A percentile compares a stretch with the other conserved stretches of the same genome.
Conservation (phyloP, 92 coral and sea anemone species). For the Porites cylindrica region DNA sequence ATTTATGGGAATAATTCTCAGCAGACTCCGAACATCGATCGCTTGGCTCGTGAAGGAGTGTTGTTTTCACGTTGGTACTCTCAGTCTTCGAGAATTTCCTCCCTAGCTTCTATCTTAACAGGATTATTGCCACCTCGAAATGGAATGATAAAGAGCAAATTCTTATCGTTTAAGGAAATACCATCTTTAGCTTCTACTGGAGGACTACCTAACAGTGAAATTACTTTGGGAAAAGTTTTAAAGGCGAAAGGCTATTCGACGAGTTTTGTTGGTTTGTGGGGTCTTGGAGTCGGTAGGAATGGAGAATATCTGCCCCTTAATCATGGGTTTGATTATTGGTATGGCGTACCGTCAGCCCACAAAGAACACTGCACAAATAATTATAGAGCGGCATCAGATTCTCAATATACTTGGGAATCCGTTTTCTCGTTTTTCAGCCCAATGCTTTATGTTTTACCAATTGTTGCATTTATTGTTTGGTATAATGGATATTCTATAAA, state of each 20-base stretch:
- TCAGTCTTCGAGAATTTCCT: constrained; percentile 79
- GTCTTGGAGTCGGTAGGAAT: constrained; percentile 83
- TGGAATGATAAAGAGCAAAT: constrained; percentile 91
- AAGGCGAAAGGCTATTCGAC: constrained; percentile 68
- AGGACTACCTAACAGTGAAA: constrained; percentile 78
- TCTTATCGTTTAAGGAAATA: constrained; percentile 79
- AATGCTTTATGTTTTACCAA: constrained; percentile 28
- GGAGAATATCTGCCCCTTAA: constrained; percentile 77
- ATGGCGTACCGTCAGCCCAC: constrained; percentile 88
- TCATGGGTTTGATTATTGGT: constrained; percentile 93
- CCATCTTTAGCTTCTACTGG: constrained; percentile 94
- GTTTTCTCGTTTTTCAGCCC: constrained; percentile 45
- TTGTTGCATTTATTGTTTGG: constrained; percentile 45
- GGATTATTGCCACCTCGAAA: constrained; percentile 93
- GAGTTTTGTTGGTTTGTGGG: constrained; percentile 94
- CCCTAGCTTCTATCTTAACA: constrained; percentile 90
- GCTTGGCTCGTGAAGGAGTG: constrained; percentile 65
- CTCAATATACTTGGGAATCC: constrained; percentile 16
- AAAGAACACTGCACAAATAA: constrained; percentile 66
- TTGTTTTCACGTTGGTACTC: constrained; percentile 85
- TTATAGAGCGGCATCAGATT: constrained; percentile 22
- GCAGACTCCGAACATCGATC: constrained; percentile 80
- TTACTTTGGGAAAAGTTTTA: constrained; percentile 79
- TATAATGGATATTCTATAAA: constrained; percentile 40
- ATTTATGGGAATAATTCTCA: constrained; percentile 54